Evolutionary conservation across 1,140 invertebrate genomes (phyloP), one percentile per base, ranked within the genome.

Genomic region (Neotoxoptera formosana): DNA sequence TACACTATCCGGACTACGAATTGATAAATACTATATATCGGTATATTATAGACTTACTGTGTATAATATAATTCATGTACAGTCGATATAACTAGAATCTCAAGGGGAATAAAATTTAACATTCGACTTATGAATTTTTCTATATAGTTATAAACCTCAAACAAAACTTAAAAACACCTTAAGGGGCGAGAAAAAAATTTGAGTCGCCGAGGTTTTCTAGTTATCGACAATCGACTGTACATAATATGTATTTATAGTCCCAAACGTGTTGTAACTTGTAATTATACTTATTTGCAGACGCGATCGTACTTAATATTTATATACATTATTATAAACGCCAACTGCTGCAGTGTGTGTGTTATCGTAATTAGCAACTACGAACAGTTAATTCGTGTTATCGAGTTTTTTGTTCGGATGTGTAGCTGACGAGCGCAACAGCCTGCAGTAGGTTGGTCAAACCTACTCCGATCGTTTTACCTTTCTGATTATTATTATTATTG

Each of bases 271-370:
- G 60, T 34, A 76, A 76, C 60, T 76, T 76, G 30, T 76, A 76
- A 76, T 76, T 76, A 76, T 76, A 76, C 60, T 67, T 76, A 76
- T 76, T 67, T 67, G 30, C 60, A 67, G 30, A n/a, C 60, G 60
- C 30, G 11, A 76, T 14, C 60, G 17, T 17, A 34, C n/a, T 76
- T 76, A 17, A 34, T n/a, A 67, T 76, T 76, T 76, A 76, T 76
- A n/a, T 76, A n/a, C 30, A n/a, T 76, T 34, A 41, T 41, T 41
- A 41, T 41, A 76, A n/a, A 76, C 60, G 60, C 14, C n/a, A n/a
- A 76, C 60, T n/a, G 60, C 60, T n/a, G 60, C 60, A n/a, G 60
- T 76, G 60, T 76, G 60, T 76, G 60, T 60, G 2, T 76, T 76
- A 14, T 76, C n/a, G 30, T 76, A 76, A 76, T 76, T 76, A 34